phyloP scores from a whole-genome alignment of 53 echinoderm and acorn worm species.

The Apostichopus leukothele region DNA sequence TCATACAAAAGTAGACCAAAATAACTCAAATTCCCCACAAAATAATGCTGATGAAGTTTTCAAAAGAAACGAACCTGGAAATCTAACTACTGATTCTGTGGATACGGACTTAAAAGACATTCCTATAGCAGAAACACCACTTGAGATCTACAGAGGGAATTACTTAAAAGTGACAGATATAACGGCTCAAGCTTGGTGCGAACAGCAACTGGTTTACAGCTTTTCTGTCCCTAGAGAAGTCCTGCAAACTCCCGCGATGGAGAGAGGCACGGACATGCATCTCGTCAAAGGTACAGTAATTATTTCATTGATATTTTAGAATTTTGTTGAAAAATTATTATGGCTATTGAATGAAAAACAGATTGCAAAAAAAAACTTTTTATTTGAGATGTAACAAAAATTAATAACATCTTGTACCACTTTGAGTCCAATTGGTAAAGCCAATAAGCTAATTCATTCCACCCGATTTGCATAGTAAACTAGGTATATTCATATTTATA shows the following conservation, averaged over 20 bases:
- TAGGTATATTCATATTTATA: no score
- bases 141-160: constrained; percentile 51
- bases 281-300: constrained; percentile 62
- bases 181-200: constrained; percentile 88
- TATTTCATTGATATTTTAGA: no score
- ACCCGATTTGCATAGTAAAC: no score
- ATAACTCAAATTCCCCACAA: neutral
- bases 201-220: constrained; percentile 83
- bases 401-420: no score
- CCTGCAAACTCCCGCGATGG: constrained; percentile 60
- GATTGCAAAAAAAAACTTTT: no score
- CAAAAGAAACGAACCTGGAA: neutral
- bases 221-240: constrained; percentile 53
- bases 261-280: constrained; percentile 73
- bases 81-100: neutral
- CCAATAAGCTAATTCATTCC: no score
- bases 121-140: constrained; percentile 35
- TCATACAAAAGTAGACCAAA: neutral
- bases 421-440: no score
- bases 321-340: no score
- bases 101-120: neutral
- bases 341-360: no score
- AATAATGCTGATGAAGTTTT: neutral
- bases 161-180: constrained; percentile 79
- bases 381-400: no score